A percentile compares a stretch with the other conserved stretches of the same genome.
Conservation (phyloP, 2,888 invertebrate genomes). For the Machimus atricapillus region DNA sequence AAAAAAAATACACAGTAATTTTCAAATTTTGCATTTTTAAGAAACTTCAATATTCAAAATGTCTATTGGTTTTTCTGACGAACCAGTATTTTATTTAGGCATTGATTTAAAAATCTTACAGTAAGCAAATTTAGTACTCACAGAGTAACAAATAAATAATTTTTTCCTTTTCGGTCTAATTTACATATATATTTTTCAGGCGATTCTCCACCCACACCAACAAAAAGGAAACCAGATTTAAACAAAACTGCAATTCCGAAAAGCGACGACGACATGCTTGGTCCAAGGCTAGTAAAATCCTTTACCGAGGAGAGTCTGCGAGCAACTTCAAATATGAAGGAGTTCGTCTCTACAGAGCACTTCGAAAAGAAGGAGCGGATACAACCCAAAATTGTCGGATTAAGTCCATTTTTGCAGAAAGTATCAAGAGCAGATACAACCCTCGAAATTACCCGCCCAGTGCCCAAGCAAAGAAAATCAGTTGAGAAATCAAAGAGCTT, state of each 20-base stretch:
- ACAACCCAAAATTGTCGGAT: slow-evolving; percentile 63
- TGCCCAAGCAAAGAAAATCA: slow-evolving; percentile 63
- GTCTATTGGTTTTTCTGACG: no score
- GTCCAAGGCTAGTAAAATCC: not conserved
- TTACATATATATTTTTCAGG: not conserved
- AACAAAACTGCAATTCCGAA: not conserved
- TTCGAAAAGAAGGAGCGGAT: slow-evolving; percentile 55
- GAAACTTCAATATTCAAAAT: no score
- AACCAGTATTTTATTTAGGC: no score
- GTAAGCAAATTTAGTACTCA: no score
- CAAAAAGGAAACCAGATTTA: not conserved
- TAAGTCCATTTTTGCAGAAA: slow-evolving; percentile 67
- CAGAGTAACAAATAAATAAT: no score
- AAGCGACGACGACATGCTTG: not conserved
- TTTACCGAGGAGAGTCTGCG: slow-evolving; percentile 58
- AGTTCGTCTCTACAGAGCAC: slow-evolving; percentile 49
- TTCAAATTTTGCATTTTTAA: no score
- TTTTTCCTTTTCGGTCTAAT: not conserved
- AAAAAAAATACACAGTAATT: no score
- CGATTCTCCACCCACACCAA: not conserved
- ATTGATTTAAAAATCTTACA: no score
- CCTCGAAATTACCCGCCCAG: slow-evolving; percentile 51
- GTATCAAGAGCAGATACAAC: slow-evolving; percentile 61
- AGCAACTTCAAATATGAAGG: not conserved
- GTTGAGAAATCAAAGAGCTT: slow-evolving; percentile 78